These are phyloP conservation scores for Tachina lurida DNA, from an alignment of 2,888 invertebrate species.

Conservation along the genomic window DNA sequence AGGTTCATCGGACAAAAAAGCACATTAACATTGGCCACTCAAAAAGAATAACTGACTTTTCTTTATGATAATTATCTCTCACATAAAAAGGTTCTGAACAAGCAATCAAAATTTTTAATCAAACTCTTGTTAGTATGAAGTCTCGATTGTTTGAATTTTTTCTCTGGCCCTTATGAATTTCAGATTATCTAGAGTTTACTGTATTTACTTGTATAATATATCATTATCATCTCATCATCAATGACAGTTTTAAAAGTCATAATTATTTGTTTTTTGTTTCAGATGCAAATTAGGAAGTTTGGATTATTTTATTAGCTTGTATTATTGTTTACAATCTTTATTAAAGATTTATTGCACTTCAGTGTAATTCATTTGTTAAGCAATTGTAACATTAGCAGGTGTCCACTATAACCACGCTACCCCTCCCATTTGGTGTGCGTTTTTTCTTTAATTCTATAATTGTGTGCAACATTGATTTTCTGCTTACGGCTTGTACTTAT, in stretches of 20 bases:
- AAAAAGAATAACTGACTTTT: no score
- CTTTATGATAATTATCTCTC: no score
- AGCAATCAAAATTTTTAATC: no score
- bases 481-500: conserved; percentile 22
- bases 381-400: conserved; percentile 65
- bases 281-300: conserved; percentile 16
- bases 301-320: conserved; percentile 9
- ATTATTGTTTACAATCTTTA: conserved; percentile 15
- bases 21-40: no score
- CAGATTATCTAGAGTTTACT: no score
- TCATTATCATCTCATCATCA: no score
- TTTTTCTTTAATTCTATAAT: conserved; percentile 3
- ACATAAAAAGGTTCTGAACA: no score
- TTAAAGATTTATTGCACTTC: conserved; percentile 43
- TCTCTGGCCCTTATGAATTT: no score
- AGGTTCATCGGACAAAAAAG: no score
- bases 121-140: no score
- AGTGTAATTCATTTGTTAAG: conserved; percentile 55
- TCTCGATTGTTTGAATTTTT: no score
- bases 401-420: conserved; percentile 48
- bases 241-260: conserved; percentile 11
- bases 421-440: conserved; percentile 15
- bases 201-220: no score
- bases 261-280: conserved; percentile 13
- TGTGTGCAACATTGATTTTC: conserved; percentile 4